Percentiles rank a stretch among this genome's conserved stretches.
Conservation (phyloP, 2,113 vertebrate species). For the Scopus umbretta region DNA sequence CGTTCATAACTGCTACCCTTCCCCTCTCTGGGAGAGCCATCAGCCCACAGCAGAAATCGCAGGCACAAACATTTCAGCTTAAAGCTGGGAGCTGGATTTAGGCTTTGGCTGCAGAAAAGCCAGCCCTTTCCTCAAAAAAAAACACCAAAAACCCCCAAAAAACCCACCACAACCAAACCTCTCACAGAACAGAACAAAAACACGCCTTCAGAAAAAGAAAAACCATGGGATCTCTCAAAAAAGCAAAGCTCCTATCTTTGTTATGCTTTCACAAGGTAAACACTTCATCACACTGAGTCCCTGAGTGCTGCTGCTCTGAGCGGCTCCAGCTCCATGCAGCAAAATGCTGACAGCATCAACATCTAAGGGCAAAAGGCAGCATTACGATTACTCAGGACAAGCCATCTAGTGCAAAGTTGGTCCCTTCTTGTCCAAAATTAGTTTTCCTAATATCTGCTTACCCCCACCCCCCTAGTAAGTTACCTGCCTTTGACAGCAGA, state of each 20-base stretch:
- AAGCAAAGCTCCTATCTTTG: background rate
- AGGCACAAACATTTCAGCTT: background rate
- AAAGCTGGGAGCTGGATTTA: background rate
- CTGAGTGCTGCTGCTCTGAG: background rate
- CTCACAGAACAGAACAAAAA: background rate
- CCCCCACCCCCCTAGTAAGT: too few species aligned
- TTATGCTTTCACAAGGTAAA: background rate
- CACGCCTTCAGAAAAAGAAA: background rate
- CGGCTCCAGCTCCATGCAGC: background rate
- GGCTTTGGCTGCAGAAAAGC: background rate
- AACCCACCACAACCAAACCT: too few species aligned
- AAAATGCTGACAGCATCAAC: background rate
- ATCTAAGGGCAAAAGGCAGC: background rate
- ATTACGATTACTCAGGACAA: background rate
- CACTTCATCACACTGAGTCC: background rate
- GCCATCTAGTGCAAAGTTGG: background rate
- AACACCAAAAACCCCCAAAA: background rate
- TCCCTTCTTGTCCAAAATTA: background rate
- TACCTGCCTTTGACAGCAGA: background rate
- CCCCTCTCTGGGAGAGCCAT: background rate
- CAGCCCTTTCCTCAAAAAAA: background rate
- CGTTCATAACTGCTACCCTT: background rate
- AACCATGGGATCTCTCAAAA: background rate
- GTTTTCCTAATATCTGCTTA: background rate
- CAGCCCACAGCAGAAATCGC: background rate